phyloP scores from a whole-genome alignment of 2,113 vertebrate species.

The Paracanthobrama guichenoti region DNA sequence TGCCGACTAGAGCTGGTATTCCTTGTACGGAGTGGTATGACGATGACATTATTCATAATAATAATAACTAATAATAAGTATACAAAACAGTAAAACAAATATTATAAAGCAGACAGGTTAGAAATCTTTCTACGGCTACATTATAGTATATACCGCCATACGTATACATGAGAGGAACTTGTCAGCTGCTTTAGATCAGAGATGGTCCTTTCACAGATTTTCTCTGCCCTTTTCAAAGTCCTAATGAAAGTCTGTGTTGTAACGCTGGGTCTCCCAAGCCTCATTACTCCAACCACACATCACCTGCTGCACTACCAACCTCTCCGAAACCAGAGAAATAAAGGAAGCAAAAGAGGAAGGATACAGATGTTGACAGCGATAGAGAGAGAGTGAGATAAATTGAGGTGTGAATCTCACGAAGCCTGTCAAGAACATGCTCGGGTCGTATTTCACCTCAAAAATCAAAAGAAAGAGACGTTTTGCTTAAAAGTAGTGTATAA shows the following conservation, averaged over 20 bases:
- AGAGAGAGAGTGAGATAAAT: not conserved
- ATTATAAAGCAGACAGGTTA: not conserved
- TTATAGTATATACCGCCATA: not conserved
- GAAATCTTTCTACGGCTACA: not conserved
- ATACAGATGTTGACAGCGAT: conserved; percentile 8
- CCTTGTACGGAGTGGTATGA: not conserved
- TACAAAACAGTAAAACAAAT: not conserved
- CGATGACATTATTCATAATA: not conserved
- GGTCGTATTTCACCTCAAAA: not conserved
- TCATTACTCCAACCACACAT: conserved; percentile 41
- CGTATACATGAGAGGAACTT: not conserved
- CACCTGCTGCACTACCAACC: conserved; percentile 31
- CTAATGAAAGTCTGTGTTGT: conserved; percentile 35
- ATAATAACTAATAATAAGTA: not conserved
- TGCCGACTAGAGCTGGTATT: not conserved
- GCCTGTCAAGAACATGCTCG: conserved; percentile 2
- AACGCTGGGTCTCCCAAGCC: conserved; percentile 5
- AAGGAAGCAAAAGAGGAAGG: not conserved
- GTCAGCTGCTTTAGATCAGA: conserved; percentile 6
- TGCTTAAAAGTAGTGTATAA: not conserved
- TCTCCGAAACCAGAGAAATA: not conserved
- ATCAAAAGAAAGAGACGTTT: not conserved
- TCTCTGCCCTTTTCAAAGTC: conserved; percentile 21
- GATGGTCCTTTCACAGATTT: conserved; percentile 12
- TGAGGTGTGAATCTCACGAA: not conserved